These are phyloP conservation scores for Ursus arctos DNA, from an alignment of 2,113 vertebrate genomes.

Conservation along the genomic window DNA sequence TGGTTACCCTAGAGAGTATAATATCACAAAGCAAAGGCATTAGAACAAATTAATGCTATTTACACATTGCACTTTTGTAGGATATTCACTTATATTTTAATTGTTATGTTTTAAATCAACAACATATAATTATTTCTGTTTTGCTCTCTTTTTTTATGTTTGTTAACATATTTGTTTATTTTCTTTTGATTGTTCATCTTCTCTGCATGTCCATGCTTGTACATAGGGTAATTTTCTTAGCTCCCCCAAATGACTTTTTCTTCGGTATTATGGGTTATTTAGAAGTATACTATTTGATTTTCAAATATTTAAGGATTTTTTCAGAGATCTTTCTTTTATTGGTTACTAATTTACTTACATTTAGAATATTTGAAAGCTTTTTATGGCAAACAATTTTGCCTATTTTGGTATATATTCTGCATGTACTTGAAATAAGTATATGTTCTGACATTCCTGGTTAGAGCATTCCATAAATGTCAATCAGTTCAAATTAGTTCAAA, in stretches of 20 bases:
- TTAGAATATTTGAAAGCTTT: neutral
- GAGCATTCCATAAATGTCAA: neutral
- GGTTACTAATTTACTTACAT: neutral
- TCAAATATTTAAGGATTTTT: constrained; percentile 5
- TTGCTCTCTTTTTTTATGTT: neutral
- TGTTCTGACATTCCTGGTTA: neutral
- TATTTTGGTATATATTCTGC: neutral
- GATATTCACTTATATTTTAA: neutral
- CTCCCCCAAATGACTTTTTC: neutral
- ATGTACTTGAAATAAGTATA: neutral
- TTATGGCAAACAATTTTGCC: neutral
- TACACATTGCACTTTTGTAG: neutral
- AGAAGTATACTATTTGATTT: neutral
- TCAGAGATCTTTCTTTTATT: neutral
- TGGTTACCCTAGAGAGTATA: too few species aligned
- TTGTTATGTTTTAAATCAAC: neutral
- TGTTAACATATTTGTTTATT: neutral
- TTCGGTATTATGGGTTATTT: neutral
- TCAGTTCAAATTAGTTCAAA: neutral
- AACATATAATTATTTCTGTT: neutral
- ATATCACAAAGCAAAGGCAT: neutral
- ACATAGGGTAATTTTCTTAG: neutral
- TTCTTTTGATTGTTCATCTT: neutral
- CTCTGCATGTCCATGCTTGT: neutral
- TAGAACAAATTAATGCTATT: neutral